phyloP scores from a whole-genome alignment of 2,888 invertebrate genomes.

The Ptychoptera contaminata region DNA sequence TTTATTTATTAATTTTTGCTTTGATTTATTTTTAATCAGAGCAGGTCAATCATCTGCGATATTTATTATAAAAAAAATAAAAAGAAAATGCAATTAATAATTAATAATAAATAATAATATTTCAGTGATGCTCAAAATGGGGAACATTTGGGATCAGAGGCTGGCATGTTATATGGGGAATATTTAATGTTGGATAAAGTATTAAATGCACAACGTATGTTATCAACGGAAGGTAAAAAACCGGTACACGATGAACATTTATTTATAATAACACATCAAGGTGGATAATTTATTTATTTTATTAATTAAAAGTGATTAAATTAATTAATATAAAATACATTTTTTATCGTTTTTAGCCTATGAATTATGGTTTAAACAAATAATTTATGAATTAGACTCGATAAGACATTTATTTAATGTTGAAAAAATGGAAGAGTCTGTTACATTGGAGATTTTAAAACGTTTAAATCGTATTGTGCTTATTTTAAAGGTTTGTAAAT shows the following conservation, averaged over 20 bases:
- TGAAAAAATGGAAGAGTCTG: constrained; percentile 69
- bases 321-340: not conserved
- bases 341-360: constrained; percentile 49
- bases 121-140: constrained; percentile 27
- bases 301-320: not conserved
- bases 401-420: constrained; percentile 64
- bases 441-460: constrained; percentile 84
- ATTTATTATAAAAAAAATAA: not conserved
- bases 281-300: constrained; percentile 33
- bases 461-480: constrained; percentile 81
- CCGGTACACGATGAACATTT: constrained; percentile 93
- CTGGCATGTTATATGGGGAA: constrained; percentile 78
- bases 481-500: constrained; percentile 62
- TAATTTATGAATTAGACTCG: constrained; percentile 91
- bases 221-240: constrained; percentile 54
- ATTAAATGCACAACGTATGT: constrained; percentile 62
- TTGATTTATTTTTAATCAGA: not conserved
- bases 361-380: constrained; percentile 99
- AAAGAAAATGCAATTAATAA: not conserved
- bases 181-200: constrained; percentile 84
- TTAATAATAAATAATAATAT: not conserved
- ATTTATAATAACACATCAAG: constrained; percentile 96
- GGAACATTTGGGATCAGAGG: constrained; percentile 46
- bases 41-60: not conserved
- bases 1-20: not conserved